Conservation (phyloP, 2,113 vertebrate species). For the Polyodon spathula region DNA sequence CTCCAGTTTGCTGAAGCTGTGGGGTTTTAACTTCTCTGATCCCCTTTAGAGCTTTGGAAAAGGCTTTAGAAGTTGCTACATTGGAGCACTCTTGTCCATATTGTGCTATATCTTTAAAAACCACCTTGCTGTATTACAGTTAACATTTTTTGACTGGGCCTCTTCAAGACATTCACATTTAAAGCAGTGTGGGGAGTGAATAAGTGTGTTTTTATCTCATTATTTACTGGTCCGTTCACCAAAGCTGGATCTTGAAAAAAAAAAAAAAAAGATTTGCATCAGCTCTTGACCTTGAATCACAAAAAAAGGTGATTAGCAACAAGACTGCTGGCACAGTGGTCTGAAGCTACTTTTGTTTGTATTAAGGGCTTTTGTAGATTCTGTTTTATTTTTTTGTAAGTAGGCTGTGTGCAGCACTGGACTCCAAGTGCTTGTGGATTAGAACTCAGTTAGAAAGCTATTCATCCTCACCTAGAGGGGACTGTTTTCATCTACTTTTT, state of each 20-base stretch:
- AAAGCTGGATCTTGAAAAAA: slow-evolving; percentile 16
- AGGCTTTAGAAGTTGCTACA: slow-evolving; percentile 6
- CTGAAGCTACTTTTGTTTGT: slow-evolving; percentile 49
- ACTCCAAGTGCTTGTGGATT: slow-evolving; percentile 34
- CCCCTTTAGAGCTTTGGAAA: too few relatives aligned
- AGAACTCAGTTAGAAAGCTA: slow-evolving; percentile 34
- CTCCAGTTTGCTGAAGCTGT: too few relatives aligned
- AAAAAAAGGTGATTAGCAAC: slow-evolving; percentile 41
- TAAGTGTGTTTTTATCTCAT: slow-evolving; percentile 30
- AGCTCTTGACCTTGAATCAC: slow-evolving; percentile 37
- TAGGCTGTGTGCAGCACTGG: slow-evolving; percentile 12
- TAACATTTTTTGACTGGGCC: slow-evolving; percentile 19
- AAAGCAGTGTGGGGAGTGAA: slow-evolving; percentile 22
- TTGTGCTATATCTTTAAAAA: slow-evolving; percentile 19
- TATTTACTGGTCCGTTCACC: slow-evolving; percentile 34
- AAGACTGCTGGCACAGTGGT: slow-evolving; percentile 35
- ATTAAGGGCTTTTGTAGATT: slow-evolving; percentile 48
- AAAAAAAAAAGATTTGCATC: slow-evolving; percentile 34
- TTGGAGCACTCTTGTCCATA: slow-evolving; percentile 13
- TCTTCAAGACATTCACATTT: slow-evolving; percentile 27
- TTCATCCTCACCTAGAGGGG: slow-evolving; percentile 23
- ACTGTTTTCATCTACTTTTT: slow-evolving; percentile 24
- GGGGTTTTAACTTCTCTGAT: too few relatives aligned
- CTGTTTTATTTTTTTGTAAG: slow-evolving; percentile 37
- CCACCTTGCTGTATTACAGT: neutral